Percentiles rank a stretch among this genome's conserved stretches.
Evolutionary conservation across 2,797 vertebrate genomes (phyloP).

Genomic region (Valencia hispanica): DNA sequence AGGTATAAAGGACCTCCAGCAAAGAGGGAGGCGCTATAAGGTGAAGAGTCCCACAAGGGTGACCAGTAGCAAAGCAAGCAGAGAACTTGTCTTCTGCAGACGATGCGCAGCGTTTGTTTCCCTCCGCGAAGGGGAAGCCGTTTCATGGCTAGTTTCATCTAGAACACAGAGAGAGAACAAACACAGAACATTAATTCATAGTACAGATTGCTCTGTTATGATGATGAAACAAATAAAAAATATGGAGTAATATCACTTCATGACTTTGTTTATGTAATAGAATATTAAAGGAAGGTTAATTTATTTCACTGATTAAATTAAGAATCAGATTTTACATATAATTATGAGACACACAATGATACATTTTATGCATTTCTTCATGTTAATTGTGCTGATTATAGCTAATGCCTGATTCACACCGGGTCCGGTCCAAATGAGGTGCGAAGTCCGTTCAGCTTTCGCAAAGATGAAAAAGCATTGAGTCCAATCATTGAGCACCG

Average conservation of each 20-base stretch:
- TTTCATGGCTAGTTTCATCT: slow-evolving; percentile 98
- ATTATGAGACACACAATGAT: background rate
- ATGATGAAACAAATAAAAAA: background rate
- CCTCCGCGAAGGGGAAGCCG: slow-evolving; percentile 96
- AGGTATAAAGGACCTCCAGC: slow-evolving; percentile 85
- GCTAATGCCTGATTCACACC: too few species aligned
- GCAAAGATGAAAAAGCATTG: too few species aligned
- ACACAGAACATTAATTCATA: slow-evolving; percentile 6
- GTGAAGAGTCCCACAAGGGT: slow-evolving; percentile 90
- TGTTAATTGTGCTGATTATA: background rate
- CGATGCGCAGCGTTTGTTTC: slow-evolving; percentile 87
- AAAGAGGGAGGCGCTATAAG: slow-evolving; percentile 94
- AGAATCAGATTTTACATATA: background rate
- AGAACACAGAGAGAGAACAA: slow-evolving; percentile 34
- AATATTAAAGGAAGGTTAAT: background rate
- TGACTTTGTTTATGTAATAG: background rate
- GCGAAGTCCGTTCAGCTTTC: too few species aligned
- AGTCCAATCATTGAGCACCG: too few species aligned
- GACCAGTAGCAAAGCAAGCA: slow-evolving; percentile 88
- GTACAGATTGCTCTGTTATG: background rate
- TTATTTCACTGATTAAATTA: background rate
- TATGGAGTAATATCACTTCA: background rate
- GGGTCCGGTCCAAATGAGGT: too few species aligned
- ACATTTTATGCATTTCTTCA: background rate
- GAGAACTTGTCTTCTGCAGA: slow-evolving; percentile 85